Evolutionary conservation across 2,888 invertebrate species (phyloP), one percentile per base, ranked within the genome.

Genomic region (Aplocera efformata): DNA sequence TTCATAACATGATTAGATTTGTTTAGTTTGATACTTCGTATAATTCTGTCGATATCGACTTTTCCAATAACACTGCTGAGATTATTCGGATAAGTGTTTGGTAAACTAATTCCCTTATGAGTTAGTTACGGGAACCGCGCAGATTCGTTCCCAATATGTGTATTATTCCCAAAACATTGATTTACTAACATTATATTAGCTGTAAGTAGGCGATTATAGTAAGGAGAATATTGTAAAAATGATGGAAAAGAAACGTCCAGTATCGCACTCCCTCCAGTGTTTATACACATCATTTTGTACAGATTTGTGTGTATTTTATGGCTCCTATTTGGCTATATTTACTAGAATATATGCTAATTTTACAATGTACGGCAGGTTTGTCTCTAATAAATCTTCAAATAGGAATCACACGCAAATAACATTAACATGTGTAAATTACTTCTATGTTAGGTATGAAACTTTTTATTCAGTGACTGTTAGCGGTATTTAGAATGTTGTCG

Each of bases 241-340:
- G 63, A 64, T 68, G 62, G 60, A 76, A 76, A 72, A 67, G 72
- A 75, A 76, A 83, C 88, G 86, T 86, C 88, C 88, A 86, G 79
- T 84, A 83, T 86, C 86, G 82, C 84, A 82, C 85, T 88, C 88
- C 88, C 86, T 86, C 88, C 88, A 88, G 76, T 85, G 79, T 81
- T 79, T 82, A 77, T 71, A 85, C 79, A 84, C 80, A 72, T 69
- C 60, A 72, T 75, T 83, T 84, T 86, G 83, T 85, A 85, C 75
- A 82, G 80, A 84, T 67, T 72, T 73, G 69, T 59, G 66, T 63
- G 69, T 74, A 66, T 69, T 74, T 67, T 65, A 72, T 67, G 61
- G 67, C 75, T 79, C 68, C 65, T 70, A 67, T 68, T 75, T 64
- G 67, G 65, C 72, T 73, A 59, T 67, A 72, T 62, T 57, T 61